phyloP scores from a whole-genome alignment of 2,888 invertebrate genomes.

The Muschampia plurimacula region DNA sequence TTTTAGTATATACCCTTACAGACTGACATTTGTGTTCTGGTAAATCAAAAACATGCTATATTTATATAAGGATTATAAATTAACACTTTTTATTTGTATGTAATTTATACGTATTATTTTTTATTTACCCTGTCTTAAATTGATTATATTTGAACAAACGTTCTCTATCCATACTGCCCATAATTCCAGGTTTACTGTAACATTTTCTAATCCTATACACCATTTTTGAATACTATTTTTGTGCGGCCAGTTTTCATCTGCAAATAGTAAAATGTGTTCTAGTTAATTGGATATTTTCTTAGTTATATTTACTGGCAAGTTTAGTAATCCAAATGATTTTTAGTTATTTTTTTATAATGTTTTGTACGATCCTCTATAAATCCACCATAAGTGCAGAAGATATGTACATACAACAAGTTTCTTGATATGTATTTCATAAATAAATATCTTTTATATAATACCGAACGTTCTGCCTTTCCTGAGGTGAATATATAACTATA shows the following conservation, averaged over 20 bases:
- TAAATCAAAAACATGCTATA: neutral
- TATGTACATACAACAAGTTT: no score
- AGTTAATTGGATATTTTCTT: neutral
- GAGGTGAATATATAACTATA: no score
- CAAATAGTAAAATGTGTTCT: neutral
- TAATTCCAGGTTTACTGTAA: conserved; percentile 60
- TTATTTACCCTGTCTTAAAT: conserved; percentile 51
- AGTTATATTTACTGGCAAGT: no score
- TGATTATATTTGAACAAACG: conserved; percentile 53
- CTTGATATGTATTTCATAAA: no score
- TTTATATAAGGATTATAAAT: no score
- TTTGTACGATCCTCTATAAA: no score
- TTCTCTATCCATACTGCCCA: conserved; percentile 69
- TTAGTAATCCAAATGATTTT: no score
- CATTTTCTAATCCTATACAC: conserved; percentile 63
- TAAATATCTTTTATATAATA: no score
- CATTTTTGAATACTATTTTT: conserved; percentile 55
- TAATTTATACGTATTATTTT: no score
- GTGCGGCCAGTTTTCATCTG: neutral
- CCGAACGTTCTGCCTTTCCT: no score
- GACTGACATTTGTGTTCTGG: neutral
- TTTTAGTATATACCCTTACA: conserved; percentile 31
- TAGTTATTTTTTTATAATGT: no score
- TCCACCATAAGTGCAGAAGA: no score
- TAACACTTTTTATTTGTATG: neutral